Evolutionary conservation across 1,140 invertebrate genomes (phyloP).

Genomic region (Maniola jurtina): DNA sequence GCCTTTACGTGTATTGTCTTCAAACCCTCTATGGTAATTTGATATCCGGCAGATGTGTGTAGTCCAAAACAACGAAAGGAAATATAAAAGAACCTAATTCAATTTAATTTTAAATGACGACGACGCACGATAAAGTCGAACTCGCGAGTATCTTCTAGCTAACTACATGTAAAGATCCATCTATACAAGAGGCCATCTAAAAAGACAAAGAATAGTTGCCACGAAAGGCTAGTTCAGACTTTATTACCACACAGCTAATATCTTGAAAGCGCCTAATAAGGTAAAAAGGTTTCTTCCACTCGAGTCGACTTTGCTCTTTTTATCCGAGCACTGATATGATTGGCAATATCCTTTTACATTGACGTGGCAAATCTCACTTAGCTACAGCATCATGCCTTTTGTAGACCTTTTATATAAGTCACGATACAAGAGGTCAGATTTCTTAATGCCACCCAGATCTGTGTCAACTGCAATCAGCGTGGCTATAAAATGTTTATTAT

Average conservation of each 20-base stretch:
- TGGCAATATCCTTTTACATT: constrained; percentile 30
- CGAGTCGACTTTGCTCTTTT: constrained; percentile 12
- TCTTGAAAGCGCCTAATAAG: constrained; percentile 3
- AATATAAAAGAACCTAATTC: not conserved
- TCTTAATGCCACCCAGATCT: constrained; percentile 18
- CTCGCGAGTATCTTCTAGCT: too few relatives aligned
- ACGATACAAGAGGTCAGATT: constrained; percentile 21
- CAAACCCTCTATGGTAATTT: not conserved
- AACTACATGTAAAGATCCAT: too few relatives aligned
- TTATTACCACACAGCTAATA: not conserved
- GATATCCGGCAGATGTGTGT: not conserved
- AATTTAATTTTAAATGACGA: not conserved
- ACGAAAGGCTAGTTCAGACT: not conserved
- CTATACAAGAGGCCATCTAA: too few relatives aligned
- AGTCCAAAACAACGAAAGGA: not conserved
- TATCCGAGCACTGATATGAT: constrained; percentile 16
- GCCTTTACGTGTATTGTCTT: not conserved
- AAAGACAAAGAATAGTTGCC: too few relatives aligned
- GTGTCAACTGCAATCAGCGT: not conserved
- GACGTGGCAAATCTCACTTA: constrained; percentile 18
- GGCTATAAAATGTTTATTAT: not conserved
- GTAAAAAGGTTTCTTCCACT: constrained; percentile 3
- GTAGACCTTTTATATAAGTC: constrained; percentile 22
- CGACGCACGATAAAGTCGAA: too few relatives aligned
- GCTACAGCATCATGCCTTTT: constrained; percentile 18